Base-by-base conservation (phyloP, 2,888 invertebrate species). In the Kuschelorhynchus macadamiae region DNA sequence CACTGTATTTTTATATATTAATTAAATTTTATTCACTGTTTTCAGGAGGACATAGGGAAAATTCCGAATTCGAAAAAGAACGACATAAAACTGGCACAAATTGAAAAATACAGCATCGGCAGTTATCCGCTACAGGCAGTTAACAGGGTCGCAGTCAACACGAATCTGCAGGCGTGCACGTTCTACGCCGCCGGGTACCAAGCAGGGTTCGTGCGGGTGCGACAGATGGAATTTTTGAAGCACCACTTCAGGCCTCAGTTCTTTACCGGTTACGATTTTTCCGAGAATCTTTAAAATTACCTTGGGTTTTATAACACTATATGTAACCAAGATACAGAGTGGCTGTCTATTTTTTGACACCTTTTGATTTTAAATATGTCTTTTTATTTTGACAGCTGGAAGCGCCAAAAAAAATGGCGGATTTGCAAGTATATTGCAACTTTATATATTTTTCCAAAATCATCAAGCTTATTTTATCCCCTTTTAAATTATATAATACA, bases 161-260 rank as follows among this genome's bases (percentile, higher is more conserved):
- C 85, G 2, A 87, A 86, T 73, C 64, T 76, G 55, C 78, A 82
- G 17, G 82, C 85, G 8, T 84, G 81, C 74, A 73, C 80, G 11
- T 85, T 82, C 79, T 77, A 83, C 25, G 85, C 84, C 17, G 75
- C 80, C 14, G 86, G 85, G n/a, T 84, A 84, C 72, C 84, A 86
- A 69, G 81, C 82, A 33, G 87, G 87, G n/a, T 80, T 87, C 67
- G 79, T 85, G 8, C 74, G 85, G 60, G 62, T 85, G 30, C 77
- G 73, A 47, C 75, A 73, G 68, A 66, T 82, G 69, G 74, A 77
- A 46, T 81, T 80, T 70, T 71, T 81, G 63, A 76, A 76, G n/a
- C 3, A 20, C 3, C 11, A n/a, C 12, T 47, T 25, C 8, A 47
- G 21, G 7, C 47, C 30, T 8, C n/a, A 12, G 36, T 8, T 11